Evolutionary conservation across 1,140 invertebrate species (phyloP).

Genomic region (Drosophila oshimai): DNA sequence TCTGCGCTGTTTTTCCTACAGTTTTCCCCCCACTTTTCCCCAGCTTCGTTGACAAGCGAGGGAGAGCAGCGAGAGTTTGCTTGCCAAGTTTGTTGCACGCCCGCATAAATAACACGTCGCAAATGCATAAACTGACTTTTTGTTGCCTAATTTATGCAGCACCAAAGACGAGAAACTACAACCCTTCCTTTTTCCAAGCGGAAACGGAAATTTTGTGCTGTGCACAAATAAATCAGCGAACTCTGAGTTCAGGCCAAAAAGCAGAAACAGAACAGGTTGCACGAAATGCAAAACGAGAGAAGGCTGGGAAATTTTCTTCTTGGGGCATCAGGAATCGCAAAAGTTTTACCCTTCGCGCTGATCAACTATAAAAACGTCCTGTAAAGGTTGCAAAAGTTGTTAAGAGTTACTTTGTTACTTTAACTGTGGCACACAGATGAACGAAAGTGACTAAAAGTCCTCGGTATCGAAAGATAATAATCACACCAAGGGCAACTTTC

Average conservation of each 20-base stretch:
- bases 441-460: background rate
- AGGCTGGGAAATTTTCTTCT: slow-evolving; percentile 52
- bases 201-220: slow-evolving; percentile 79
- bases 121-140: slow-evolving; percentile 77
- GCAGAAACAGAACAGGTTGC: slow-evolving; percentile 42
- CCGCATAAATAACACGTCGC: slow-evolving; percentile 77
- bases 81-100: slow-evolving; percentile 72
- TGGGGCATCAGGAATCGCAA: slow-evolving; percentile 21
- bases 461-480: background rate
- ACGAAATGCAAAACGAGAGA: slow-evolving; percentile 72
- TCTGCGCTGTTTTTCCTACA: background rate
- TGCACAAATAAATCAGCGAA: slow-evolving; percentile 76
- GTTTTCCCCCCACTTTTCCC: background rate
- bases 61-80: slow-evolving; percentile 14
- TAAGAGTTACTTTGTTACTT: background rate
- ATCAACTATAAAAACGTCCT: slow-evolving; percentile 38
- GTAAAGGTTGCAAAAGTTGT: slow-evolving; percentile 6
- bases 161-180: slow-evolving; percentile 61
- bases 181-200: slow-evolving; percentile 15
- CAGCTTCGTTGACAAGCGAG: slow-evolving; percentile 40
- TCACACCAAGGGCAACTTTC: background rate
- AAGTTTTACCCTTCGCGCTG: slow-evolving; percentile 16
- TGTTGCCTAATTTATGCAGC: slow-evolving; percentile 77
- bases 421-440: background rate
- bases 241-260: slow-evolving; percentile 16